Evolutionary conservation across 1,140 invertebrate genomes (phyloP), one percentile per base, ranked within the genome.

Genomic region (Nephila pilipes): DNA sequence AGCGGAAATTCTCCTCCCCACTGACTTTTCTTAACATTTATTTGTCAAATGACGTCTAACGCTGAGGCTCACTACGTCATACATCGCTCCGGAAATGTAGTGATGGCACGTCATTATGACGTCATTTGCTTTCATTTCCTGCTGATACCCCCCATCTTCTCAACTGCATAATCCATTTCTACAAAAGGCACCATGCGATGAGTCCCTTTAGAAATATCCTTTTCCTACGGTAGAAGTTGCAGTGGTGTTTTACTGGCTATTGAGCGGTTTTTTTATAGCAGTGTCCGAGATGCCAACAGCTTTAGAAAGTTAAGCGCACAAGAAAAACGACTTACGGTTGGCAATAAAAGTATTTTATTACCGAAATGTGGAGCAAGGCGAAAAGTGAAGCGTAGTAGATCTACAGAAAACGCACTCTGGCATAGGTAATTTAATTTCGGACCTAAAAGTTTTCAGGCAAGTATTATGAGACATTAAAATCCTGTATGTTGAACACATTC

Each of bases 81-180:
- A 46, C 38, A 79, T 54, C 32, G 54, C 25, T 18, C 87, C 65
- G 87, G 69, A 89, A 89, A 89, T 75, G 87, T 89, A n/a, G 63
- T 79, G 29, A 89, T 79, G 54, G 69, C 87, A 79, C 63, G 69
- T 89, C 87, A 89, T 89, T 89, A 89, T 89, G 63, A 89, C 87
- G 87, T 89, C 87, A 89, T 89, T 89, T 55, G 87, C 87, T 79
- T 75, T 65, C 87, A 79, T 89, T 89, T 89, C 87, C 87, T 54
- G 87, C 54, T 10, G 38, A 2, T 32, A 32, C n/a, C 38, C 54
- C n/a, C 22, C 69, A 57, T 25, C 63, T 65, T 36, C 3, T 55
- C 60, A 14, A 18, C 38, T 4, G 12, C 57, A 38, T 57, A 14
- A 22, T 57, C 54, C n/a, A 22, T 87, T 32, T 57, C 46, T 55